Percentiles rank a stretch among this genome's conserved stretches.
Evolutionary conservation across 2,113 vertebrate species (phyloP).

Genomic region (Labrus mixtus): DNA sequence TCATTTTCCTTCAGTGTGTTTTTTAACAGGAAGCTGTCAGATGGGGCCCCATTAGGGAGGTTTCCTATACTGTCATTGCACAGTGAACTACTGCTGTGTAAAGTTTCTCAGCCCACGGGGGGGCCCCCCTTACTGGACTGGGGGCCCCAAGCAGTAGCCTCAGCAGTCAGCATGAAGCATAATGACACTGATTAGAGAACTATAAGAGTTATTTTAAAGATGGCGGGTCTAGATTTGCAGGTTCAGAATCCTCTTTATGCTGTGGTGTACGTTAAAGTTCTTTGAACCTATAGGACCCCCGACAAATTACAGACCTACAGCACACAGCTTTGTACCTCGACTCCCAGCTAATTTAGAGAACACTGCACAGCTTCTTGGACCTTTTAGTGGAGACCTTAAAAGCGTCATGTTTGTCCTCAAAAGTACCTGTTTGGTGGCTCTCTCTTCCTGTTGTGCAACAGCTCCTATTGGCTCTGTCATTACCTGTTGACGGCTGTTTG

Average conservation of each 20-base stretch:
- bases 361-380: not conserved
- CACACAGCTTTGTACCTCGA: not conserved
- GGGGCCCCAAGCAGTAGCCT: too few species aligned
- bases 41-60: too few species aligned
- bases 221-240: not conserved
- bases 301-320: constrained; percentile 39
- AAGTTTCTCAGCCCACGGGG: too few species aligned
- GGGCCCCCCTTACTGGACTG: too few species aligned
- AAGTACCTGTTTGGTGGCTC: not conserved
- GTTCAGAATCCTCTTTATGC: not conserved
- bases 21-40: too few species aligned
- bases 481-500: constrained; percentile 22
- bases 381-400: not conserved
- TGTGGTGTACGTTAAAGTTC: not conserved
- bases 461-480: constrained; percentile 24
- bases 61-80: too few species aligned
- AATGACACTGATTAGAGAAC: not conserved
- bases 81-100: too few species aligned
- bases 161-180: not conserved
- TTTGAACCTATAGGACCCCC: not conserved
- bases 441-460: constrained; percentile 37
- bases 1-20: too few species aligned
- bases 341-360: not conserved
- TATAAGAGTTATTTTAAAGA: not conserved
- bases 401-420: not conserved